Evolutionary conservation across 2,797 vertebrate species (phyloP), one percentile per base, ranked within the genome.

Genomic region (Lepilemur ruficaudatus): DNA sequence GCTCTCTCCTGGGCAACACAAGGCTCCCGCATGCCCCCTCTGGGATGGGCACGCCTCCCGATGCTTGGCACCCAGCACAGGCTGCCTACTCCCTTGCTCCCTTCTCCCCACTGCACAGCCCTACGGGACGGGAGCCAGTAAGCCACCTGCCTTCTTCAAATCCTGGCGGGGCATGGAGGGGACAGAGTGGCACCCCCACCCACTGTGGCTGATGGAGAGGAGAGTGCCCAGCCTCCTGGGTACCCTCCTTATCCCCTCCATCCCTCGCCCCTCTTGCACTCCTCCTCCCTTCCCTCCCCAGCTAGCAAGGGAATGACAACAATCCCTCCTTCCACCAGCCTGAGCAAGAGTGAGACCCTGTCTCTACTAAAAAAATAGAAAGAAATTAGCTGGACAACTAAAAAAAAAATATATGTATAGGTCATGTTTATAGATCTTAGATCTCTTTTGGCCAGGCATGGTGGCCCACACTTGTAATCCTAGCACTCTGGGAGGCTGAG

Each of bases 191-290:
- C 18, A 65, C 11, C 18, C 22, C 57, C 57, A 59, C 57, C 38
- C 7, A 38, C 7, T n/a, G 5, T n/a, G 35, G 30, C 22, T 67
- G 57, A 11, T 30, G 61, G 32, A 4, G 22, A 23, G 30, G 81
- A 48, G 55, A 43, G 4, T 0, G 1, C 30, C 48, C 65, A 61
- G 17, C 15, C 13, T 41, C 32, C 9, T 2, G 0, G 32, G 13
- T 28, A 13, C 67, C n/a, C n/a, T 73, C 35, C n/a, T 72, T 25
- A 35, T 22, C 30, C 46, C 2, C 5, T 13, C 70, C 9, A 41
- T 41, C 32, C 32, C 20, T 78, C 48, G 38, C 55, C 9, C 20
- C 61, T 50, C 41, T 41, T 15, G 59, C 18, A 55, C 43, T 38
- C 50, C 50, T 59, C 11, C 14, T 41, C 10, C 7, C 11, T 89